These are phyloP conservation scores for Cylloceria caligata DNA, from an alignment of 2,888 invertebrate genomes.

Conservation along the genomic window DNA sequence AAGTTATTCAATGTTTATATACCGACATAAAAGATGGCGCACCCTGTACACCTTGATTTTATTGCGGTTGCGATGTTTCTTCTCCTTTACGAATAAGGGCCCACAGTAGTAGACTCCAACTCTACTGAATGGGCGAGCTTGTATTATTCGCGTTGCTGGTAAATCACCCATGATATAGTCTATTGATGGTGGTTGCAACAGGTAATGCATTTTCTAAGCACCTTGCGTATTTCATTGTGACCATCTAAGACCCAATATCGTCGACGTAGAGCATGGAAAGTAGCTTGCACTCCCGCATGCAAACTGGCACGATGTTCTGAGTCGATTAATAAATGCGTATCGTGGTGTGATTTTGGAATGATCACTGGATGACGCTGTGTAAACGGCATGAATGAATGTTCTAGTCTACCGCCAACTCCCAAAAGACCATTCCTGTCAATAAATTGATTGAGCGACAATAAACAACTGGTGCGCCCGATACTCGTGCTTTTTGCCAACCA, in stretches of 20 bases:
- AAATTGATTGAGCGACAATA: slow-evolving; percentile 49
- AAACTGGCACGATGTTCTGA: slow-evolving; percentile 61
- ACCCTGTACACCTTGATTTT: neutral
- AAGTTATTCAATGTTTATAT: too few relatives aligned
- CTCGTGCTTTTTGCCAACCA: too few relatives aligned
- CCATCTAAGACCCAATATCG: slow-evolving; percentile 52
- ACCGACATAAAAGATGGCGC: too few relatives aligned
- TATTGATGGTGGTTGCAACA: slow-evolving; percentile 35
- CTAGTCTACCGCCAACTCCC: neutral
- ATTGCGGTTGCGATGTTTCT: neutral
- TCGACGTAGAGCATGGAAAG: slow-evolving; percentile 54
- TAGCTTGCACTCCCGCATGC: slow-evolving; percentile 69
- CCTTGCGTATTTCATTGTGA: slow-evolving; percentile 33
- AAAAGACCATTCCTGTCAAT: neutral
- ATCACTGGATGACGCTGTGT: slow-evolving; percentile 59
- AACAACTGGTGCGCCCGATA: too few relatives aligned
- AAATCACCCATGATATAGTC: slow-evolving; percentile 77
- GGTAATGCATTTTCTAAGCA: neutral
- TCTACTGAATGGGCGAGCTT: slow-evolving; percentile 70
- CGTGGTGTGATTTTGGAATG: slow-evolving; percentile 65
- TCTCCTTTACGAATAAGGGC: slow-evolving; percentile 58
- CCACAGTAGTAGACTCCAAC: slow-evolving; percentile 74
- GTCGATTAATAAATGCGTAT: slow-evolving; percentile 69
- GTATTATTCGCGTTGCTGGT: slow-evolving; percentile 73
- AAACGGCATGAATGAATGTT: neutral